Base-by-base conservation (phyloP, 2,797 vertebrate genomes). In the Chelmon rostratus region DNA sequence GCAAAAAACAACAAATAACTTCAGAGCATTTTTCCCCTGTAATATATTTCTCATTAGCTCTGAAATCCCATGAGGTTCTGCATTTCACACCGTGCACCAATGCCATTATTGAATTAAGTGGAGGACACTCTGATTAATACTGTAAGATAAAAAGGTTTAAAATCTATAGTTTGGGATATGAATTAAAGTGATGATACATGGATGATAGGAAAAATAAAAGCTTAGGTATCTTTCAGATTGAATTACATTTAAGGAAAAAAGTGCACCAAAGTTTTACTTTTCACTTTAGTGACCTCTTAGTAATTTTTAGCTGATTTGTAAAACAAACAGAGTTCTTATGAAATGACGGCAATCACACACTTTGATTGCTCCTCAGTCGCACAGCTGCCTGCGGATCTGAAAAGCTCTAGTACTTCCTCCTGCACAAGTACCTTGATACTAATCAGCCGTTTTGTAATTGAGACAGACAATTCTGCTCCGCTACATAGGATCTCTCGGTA, bases 361-460 rank as follows among this genome's bases (percentile, higher is more conserved):
- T 94, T 91, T 95, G 94, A 94, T 95, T 94, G 86, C 87, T 73
- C 82, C 86, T 90, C 89, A 89, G 91, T 88, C 46, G 74, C 87
- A 88, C 94, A 95, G 94, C 94, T 95, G 94, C 92, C 89, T 93
- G 89, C 84, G 74, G 80, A 87, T 93, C 82, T 88, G 84, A 91
- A 89, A 91, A 84, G 44, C 90, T 94, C 83, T 76, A 71, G 79
- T 78, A 81, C 92, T 95, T 96, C 94, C 94, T 94, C 91, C 83
- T 72, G 90, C 92, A 94, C 88, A 92, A 95, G 91, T 94, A 94
- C 92, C 92, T 94, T 94, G 91, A 92, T 91, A 73, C 87, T 95
- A 96, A 96, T 96, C 94, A 95, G 89, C 84, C 85, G 76, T 91
- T 92, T 93, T 91, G 92, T 92, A 93, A 94, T 91, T 91, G 90